Evolutionary conservation across 2,888 invertebrate genomes (phyloP), one percentile per base, ranked within the genome.

Genomic region (Chelonus formosanus): DNA sequence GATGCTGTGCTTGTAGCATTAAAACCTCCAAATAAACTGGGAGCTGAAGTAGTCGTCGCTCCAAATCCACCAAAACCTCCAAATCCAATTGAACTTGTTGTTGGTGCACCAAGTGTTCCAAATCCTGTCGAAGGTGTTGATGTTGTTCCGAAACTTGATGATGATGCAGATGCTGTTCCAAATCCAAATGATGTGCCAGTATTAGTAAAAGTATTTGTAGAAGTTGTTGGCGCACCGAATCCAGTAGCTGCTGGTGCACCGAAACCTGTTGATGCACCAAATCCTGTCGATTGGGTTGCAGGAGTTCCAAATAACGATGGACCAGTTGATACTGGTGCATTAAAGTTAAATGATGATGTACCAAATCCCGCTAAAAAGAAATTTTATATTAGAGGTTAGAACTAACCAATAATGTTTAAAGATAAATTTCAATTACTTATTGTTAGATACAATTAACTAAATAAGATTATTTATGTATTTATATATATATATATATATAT

Each of bases 11-110:
- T 76, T 45, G 79, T 71, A n/a, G 77, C 80, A 2, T 86, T 86
- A 73, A 88, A 88, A 2, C 86, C 86, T 31, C 87, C 85, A 75
- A 87, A 87, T 3, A 86, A 83, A n/a, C 85, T 83, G 1, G 85
- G 76, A 3, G 82, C 77, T 5, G 82, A 75, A 4, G 80, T 74
- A 43, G 82, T 79, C 3, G 82, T 74, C 0, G 81, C 77, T 3
- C 81, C 81, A 56, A 83, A 79, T 55, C 76, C 73, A 44, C 78
- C 76, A 10, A 78, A 77, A 3, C 74, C 74, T 5, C 86, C 85
- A 82, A 85, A 74, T 74, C 86, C 77, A 59, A 85, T 84, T 1
- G 84, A 76, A 6, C 80, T 74, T 10, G 70, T 82, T 67, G 73
- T 78, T 71, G 77, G 79, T 74, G 83, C 67, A 4, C 78, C 78